Conservation (phyloP, 2,797 vertebrate species). For the Sternarchorhynchus goeldii region DNA sequence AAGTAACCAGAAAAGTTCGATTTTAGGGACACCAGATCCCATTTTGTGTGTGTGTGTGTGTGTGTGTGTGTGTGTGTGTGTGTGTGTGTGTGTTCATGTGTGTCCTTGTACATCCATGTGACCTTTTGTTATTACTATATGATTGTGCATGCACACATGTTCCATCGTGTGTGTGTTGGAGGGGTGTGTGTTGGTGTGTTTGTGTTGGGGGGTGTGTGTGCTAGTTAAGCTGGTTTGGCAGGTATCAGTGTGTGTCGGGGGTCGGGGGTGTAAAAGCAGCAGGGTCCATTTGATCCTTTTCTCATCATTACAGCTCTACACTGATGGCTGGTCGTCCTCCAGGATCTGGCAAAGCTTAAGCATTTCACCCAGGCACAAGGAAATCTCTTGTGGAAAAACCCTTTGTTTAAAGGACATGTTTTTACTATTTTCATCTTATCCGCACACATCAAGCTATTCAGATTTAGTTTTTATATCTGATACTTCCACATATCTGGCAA, state of each 20-base stretch:
- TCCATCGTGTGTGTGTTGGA: constrained; percentile 22
- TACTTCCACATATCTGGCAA: too few species aligned
- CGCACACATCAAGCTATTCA: too few species aligned
- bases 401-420: too few species aligned
- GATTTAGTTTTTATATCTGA: too few species aligned
- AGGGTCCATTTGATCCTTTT: constrained; percentile 60
- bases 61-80: constrained; percentile 50
- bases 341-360: constrained; percentile 66
- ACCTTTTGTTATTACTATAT: too few species aligned
- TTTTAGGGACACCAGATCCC: background rate
- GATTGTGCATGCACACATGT: background rate
- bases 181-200: constrained; percentile 44
- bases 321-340: constrained; percentile 60
- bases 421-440: too few species aligned
- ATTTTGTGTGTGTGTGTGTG: constrained; percentile 62
- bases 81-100: background rate
- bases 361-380: constrained; percentile 48
- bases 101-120: background rate
- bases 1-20: background rate
- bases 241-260: constrained; percentile 56
- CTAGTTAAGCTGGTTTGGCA: constrained; percentile 65
- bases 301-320: background rate
- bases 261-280: constrained; percentile 43
- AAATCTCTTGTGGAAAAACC: too few species aligned
- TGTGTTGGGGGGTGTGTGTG: constrained; percentile 51